These are phyloP conservation scores for Pollicipes pollicipes DNA, from an alignment of 1,140 invertebrate species.

Conservation along the genomic window DNA sequence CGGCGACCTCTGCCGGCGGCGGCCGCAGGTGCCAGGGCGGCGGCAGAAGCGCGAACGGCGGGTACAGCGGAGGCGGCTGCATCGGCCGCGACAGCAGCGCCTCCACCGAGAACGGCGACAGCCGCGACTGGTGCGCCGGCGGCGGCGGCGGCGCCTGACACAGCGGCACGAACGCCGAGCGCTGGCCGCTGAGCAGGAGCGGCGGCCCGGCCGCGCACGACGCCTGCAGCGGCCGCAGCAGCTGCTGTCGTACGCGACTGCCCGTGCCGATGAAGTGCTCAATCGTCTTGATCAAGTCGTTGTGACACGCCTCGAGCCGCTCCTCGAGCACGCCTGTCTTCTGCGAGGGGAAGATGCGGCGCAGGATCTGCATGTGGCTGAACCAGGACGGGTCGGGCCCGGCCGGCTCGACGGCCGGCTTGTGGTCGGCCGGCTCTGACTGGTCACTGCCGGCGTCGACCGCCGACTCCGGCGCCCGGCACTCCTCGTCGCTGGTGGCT, in stretches of 20 bases:
- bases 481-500: not conserved
- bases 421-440: not conserved
- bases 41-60: not conserved
- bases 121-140: not conserved
- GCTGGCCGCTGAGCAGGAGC: not conserved
- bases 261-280: conserved; percentile 35
- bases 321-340: conserved; percentile 62
- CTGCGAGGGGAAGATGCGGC: conserved; percentile 70
- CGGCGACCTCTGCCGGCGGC: not conserved
- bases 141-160: not conserved
- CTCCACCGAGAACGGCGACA: not conserved
- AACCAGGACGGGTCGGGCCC: not conserved
- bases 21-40: not conserved
- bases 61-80: not conserved
- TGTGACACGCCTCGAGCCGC: conserved; percentile 63
- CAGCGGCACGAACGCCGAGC: not conserved
- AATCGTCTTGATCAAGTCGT: conserved; percentile 62
- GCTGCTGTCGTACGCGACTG: not conserved
- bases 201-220: not conserved
- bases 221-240: not conserved
- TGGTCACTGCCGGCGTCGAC: not conserved
- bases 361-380: conserved; percentile 50
- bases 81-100: not conserved
- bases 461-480: too few relatives aligned
- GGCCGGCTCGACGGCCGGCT: not conserved